Percentiles rank a stretch among this genome's conserved stretches.
Conservation (phyloP, 2,797 vertebrate species). For the Tangara arthus region DNA sequence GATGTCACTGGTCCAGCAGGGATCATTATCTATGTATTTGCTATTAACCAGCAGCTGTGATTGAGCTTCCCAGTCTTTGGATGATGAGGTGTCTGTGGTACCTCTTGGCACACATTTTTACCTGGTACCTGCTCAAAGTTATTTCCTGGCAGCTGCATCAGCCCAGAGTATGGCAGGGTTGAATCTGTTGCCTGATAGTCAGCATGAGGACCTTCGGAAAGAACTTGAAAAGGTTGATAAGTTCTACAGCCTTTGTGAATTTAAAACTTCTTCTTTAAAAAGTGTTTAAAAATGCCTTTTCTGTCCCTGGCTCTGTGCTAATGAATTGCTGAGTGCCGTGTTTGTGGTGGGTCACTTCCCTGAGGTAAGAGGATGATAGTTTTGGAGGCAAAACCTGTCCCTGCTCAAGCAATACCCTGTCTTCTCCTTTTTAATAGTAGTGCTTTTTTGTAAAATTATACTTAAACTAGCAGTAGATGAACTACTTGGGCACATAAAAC, state of each 20-base stretch:
- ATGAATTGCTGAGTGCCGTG: accelerated
- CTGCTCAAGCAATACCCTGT: too few relatives aligned
- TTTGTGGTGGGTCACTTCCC: neutral
- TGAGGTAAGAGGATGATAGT: neutral
- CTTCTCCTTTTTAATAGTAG: neutral
- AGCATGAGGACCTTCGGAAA: neutral
- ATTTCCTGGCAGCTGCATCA: neutral
- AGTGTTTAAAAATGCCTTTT: neutral
- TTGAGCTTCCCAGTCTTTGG: neutral
- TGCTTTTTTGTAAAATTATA: neutral
- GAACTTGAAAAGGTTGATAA: neutral
- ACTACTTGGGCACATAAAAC: neutral
- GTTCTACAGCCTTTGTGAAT: neutral
- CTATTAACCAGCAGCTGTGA: neutral
- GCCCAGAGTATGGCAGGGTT: accelerated
- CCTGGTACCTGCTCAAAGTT: neutral
- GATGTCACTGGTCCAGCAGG: neutral
- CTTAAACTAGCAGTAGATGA: neutral
- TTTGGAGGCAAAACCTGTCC: neutral
- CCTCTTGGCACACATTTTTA: neutral
- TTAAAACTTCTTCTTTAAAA: neutral
- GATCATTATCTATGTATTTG: accelerated
- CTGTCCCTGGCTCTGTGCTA: neutral
- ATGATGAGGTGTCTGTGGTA: neutral
- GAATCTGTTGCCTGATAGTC: accelerated